Evolutionary conservation across 2,888 invertebrate genomes (phyloP).

Genomic region (Heliconius erato): DNA sequence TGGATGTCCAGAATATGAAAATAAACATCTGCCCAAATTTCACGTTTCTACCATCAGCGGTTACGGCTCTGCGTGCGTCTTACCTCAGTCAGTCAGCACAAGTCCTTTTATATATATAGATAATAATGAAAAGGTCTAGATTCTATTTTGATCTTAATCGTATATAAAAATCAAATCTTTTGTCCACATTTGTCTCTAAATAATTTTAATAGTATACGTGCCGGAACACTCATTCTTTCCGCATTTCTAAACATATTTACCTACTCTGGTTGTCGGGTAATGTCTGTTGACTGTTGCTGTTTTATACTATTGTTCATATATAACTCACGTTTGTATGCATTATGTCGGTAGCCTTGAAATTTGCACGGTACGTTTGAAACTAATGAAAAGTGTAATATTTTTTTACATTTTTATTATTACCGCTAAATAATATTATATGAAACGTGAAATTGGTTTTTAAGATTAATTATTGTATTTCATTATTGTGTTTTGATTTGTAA

Average conservation of each 20-base stretch:
- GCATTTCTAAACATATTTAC: slow-evolving; percentile 34
- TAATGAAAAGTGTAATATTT: background rate
- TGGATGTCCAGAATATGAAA: too few relatives aligned
- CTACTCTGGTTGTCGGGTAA: background rate
- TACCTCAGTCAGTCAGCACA: too few relatives aligned
- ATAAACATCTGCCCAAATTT: too few relatives aligned
- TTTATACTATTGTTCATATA: background rate
- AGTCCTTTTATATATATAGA: too few relatives aligned
- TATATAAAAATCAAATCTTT: slow-evolving; percentile 5
- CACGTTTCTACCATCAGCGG: too few relatives aligned
- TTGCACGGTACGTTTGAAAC: slow-evolving; percentile 20
- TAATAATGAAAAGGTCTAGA: background rate
- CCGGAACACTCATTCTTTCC: slow-evolving; percentile 31
- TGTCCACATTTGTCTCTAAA: slow-evolving; percentile 17
- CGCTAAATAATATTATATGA: background rate
- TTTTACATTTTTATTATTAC: background rate
- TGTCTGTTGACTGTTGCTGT: slow-evolving; percentile 17
- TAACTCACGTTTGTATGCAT: slow-evolving; percentile 18
- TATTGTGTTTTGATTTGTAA: background rate
- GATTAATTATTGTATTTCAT: background rate
- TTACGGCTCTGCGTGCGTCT: too few relatives aligned
- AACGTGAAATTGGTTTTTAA: background rate
- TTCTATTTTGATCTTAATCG: background rate
- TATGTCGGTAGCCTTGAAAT: slow-evolving; percentile 29
- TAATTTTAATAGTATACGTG: slow-evolving; percentile 16